A percentile compares a stretch with the other conserved stretches of the same genome.
These are phyloP conservation scores for Drosophila tani DNA, from an alignment of 1,140 invertebrate genomes.

Conservation along the genomic window DNA sequence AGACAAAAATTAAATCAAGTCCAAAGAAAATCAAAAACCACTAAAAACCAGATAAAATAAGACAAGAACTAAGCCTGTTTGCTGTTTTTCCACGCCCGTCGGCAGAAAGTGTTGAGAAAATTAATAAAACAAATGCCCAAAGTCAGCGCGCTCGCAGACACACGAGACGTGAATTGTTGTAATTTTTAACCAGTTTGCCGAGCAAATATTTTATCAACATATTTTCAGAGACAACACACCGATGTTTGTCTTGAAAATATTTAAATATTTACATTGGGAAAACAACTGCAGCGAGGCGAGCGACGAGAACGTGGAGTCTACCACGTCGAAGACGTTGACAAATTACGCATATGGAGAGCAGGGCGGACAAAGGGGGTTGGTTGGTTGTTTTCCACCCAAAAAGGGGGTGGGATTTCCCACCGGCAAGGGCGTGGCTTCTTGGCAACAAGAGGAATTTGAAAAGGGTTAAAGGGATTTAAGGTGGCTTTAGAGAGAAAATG, in stretches of 20 bases:
- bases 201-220: constrained; percentile 83
- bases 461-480: not conserved
- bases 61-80: constrained; percentile 27
- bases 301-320: constrained; percentile 39
- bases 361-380: constrained; percentile 5
- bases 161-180: constrained; percentile 66
- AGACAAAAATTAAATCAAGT: not conserved
- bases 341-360: constrained; percentile 16
- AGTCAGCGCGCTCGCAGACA: constrained; percentile 52
- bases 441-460: not conserved
- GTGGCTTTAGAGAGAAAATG: not conserved
- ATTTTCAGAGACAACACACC: constrained; percentile 78
- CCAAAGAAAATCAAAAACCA: not conserved
- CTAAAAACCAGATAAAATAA: not conserved
- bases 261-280: constrained; percentile 82
- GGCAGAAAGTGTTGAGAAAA: constrained; percentile 74
- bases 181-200: constrained; percentile 83
- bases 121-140: constrained; percentile 80
- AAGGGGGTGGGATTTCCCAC: constrained; percentile 5
- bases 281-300: constrained; percentile 65
- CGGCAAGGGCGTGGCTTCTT: constrained; percentile 16
- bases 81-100: constrained; percentile 71
- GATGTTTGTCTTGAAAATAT: constrained; percentile 82
- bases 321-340: constrained; percentile 39
- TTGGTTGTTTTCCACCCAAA: constrained; percentile 1